Conservation (phyloP, 1,140 invertebrate genomes). For the Teleopsis dalmanni region DNA sequence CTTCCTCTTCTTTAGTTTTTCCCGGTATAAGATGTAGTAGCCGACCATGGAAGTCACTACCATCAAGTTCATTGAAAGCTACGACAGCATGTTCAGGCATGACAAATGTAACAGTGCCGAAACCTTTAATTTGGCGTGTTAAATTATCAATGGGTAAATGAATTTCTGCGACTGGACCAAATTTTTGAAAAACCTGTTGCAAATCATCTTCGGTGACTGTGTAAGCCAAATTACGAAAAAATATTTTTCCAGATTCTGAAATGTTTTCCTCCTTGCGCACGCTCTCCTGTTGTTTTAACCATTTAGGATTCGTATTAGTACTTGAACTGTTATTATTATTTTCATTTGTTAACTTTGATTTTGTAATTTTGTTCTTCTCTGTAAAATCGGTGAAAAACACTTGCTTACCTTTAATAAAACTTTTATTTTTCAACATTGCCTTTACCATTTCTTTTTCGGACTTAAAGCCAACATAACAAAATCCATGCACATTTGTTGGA, state of each 20-base stretch:
- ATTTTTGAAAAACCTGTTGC: constrained; percentile 75
- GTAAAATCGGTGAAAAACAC: constrained; percentile 59
- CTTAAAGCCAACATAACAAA: constrained; percentile 86
- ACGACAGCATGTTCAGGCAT: constrained; percentile 92
- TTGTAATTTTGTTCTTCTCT: constrained; percentile 46
- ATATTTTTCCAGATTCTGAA: constrained; percentile 87
- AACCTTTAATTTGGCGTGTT: constrained; percentile 84
- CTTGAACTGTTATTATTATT: constrained; percentile 33
- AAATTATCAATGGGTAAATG: constrained; percentile 81
- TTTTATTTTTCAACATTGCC: constrained; percentile 78
- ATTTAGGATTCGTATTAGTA: constrained; percentile 47
- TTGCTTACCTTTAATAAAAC: constrained; percentile 70
- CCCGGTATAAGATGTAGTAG: constrained; percentile 90
- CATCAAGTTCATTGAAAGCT: constrained; percentile 84
- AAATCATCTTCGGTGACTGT: constrained; percentile 82
- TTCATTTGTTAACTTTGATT: constrained; percentile 41
- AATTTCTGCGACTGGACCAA: constrained; percentile 80
- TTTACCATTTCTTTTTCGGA: constrained; percentile 73
- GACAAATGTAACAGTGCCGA: constrained; percentile 86
- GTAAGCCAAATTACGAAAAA: constrained; percentile 90
- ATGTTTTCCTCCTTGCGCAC: constrained; percentile 72
- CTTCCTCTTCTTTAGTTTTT: constrained; percentile 57
- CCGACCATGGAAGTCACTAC: constrained; percentile 80
- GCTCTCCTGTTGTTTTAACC: constrained; percentile 62
- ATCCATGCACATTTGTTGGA: constrained; percentile 69